A percentile compares a stretch with the other conserved stretches of the same genome.
Conservation (phyloP, 2,113 vertebrate species). For the Hypocryptadius cinnamomeus region DNA sequence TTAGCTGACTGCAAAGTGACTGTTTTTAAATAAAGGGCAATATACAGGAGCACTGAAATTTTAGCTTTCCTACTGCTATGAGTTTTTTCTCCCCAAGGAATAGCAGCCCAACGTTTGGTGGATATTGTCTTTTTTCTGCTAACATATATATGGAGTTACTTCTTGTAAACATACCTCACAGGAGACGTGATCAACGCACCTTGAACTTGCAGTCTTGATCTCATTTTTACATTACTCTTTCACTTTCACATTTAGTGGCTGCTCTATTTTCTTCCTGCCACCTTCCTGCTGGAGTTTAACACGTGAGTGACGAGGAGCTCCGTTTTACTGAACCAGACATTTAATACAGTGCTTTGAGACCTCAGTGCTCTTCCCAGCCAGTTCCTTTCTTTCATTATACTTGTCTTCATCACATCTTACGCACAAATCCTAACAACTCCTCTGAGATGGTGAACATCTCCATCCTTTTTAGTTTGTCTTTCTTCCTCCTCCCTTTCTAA, state of each 20-base stretch:
- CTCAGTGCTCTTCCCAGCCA: neutral
- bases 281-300: neutral
- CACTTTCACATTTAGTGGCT: neutral
- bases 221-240: neutral
- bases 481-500: neutral
- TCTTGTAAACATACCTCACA: neutral
- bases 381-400: neutral
- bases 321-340: neutral
- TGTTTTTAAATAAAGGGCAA: neutral
- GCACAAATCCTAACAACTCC: neutral
- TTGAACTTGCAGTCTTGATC: neutral
- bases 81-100: neutral
- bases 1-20: neutral
- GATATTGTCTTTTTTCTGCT: neutral
- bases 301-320: neutral
- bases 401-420: neutral
- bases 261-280: neutral
- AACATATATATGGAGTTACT: fast-evolving
- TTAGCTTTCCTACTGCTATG: neutral
- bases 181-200: neutral
- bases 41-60: neutral
- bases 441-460: neutral
- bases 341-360: neutral
- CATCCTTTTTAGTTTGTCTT: neutral
- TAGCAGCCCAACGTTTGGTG: neutral